Evolutionary conservation across 2,113 vertebrate genomes (phyloP).

Genomic region (Lontra canadensis): DNA sequence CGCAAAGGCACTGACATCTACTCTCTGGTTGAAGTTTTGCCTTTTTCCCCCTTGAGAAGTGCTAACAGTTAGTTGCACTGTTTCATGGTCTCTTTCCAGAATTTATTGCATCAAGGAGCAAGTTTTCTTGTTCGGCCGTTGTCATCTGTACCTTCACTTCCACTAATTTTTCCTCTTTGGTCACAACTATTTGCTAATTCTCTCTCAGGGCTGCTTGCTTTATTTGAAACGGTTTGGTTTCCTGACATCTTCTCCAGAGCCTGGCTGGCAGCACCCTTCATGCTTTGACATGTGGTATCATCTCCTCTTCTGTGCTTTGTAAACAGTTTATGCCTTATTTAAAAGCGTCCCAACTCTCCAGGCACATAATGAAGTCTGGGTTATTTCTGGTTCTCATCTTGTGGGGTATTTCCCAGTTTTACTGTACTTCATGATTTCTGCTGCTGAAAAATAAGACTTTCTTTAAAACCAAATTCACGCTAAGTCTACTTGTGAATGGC

Average conservation of each 20-base stretch:
- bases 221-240: neutral
- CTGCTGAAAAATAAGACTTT: constrained; percentile 35
- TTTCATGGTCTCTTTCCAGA: neutral
- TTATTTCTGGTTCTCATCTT: constrained; percentile 13
- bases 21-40: neutral
- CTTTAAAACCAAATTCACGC: neutral
- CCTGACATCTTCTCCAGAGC: neutral
- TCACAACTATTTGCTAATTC: neutral
- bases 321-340: constrained; percentile 35
- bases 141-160: neutral
- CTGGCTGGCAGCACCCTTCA: neutral
- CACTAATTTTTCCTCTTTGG: neutral
- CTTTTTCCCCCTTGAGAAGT: neutral
- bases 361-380: neutral
- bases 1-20: neutral
- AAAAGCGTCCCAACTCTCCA: constrained; percentile 16
- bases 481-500: neutral
- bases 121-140: neutral
- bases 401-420: constrained; percentile 8
- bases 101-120: neutral
- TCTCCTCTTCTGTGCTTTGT: constrained; percentile 28
- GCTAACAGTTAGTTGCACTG: neutral
- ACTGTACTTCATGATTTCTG: neutral
- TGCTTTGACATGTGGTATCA: neutral
- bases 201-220: neutral